Percentiles rank a stretch among this genome's conserved stretches.
Conservation (phyloP, 37 sponge, comb jelly and placozoan genomes). For the Aplysina aerophoba region DNA sequence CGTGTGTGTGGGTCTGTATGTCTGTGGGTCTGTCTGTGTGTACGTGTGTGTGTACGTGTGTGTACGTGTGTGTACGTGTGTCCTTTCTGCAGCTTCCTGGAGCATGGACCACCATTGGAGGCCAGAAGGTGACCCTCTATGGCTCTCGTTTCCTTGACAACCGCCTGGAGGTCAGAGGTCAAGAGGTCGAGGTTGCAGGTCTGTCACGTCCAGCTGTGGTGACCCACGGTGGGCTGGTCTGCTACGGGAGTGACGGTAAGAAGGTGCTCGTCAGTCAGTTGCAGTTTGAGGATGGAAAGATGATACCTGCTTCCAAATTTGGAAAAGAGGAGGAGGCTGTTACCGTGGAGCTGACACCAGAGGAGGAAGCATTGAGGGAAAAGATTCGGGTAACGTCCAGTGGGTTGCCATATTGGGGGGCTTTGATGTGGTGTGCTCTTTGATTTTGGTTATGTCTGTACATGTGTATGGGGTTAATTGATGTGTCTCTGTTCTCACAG, state of each 20-base stretch:
- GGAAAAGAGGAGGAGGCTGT: constrained; percentile 69
- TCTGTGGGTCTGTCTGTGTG: constrained; percentile 7
- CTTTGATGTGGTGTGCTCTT: no score
- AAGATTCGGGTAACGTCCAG: constrained; percentile 40
- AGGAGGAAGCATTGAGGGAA: constrained; percentile 74
- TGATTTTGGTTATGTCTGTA: not conserved
- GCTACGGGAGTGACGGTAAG: constrained; percentile 85
- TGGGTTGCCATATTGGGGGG: not conserved
- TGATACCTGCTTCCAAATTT: constrained; percentile 82
- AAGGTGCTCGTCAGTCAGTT: constrained; percentile 81
- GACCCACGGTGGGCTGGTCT: constrained; percentile 67
- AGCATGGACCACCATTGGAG: constrained; percentile 87
- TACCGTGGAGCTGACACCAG: constrained; percentile 69
- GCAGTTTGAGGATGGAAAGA: constrained; percentile 85
- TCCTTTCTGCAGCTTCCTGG: constrained; percentile 69
- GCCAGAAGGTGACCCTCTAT: constrained; percentile 82
- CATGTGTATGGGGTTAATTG: not conserved
- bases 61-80: constrained; percentile 50
- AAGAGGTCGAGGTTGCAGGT: constrained; percentile 67
- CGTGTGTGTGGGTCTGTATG: not conserved
- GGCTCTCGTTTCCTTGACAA: constrained; percentile 77
- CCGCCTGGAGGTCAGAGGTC: constrained; percentile 63
- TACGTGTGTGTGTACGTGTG: not conserved
- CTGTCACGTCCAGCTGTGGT: constrained; percentile 73
- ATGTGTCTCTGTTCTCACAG: constrained; percentile 1